Evolutionary conservation across 2,797 vertebrate genomes (phyloP).

Genomic region (Psittacula echo): DNA sequence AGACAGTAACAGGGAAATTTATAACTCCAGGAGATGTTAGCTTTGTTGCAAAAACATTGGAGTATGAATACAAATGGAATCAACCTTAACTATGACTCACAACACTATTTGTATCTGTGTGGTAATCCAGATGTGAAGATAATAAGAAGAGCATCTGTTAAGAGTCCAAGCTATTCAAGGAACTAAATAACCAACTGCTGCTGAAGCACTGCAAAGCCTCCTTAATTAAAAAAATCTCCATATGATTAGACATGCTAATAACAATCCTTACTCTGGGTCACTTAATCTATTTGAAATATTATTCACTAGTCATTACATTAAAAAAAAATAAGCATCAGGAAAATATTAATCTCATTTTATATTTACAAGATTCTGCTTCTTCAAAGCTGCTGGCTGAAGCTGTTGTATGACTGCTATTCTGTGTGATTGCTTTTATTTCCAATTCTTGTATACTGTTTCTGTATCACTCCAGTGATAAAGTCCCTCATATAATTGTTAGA

Average conservation of each 20-base stretch:
- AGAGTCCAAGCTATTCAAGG: constrained; percentile 45
- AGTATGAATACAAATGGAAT: constrained; percentile 59
- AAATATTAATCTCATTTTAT: constrained; percentile 51
- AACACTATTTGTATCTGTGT: constrained; percentile 54
- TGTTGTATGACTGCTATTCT: not conserved
- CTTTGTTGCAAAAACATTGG: constrained; percentile 46
- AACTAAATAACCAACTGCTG: constrained; percentile 63
- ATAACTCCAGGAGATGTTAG: constrained; percentile 34
- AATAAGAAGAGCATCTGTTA: constrained; percentile 72
- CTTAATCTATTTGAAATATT: constrained; percentile 62
- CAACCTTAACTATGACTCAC: constrained; percentile 44
- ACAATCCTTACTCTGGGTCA: constrained; percentile 56
- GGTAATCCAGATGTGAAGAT: constrained; percentile 69
- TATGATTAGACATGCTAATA: constrained; percentile 70
- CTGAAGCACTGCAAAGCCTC: constrained; percentile 31
- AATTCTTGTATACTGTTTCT: not conserved
- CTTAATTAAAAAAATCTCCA: constrained; percentile 74
- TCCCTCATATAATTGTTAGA: not conserved
- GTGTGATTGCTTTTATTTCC: not conserved
- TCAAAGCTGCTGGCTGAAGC: constrained; percentile 4
- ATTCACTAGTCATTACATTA: constrained; percentile 35
- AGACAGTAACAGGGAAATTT: constrained; percentile 16
- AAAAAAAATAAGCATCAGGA: constrained; percentile 14
- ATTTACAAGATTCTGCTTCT: constrained; percentile 26
- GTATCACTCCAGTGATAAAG: not conserved